Evolutionary conservation across 53 echinoderm and acorn worm species (phyloP).

Genomic region (Arbacia lixula): DNA sequence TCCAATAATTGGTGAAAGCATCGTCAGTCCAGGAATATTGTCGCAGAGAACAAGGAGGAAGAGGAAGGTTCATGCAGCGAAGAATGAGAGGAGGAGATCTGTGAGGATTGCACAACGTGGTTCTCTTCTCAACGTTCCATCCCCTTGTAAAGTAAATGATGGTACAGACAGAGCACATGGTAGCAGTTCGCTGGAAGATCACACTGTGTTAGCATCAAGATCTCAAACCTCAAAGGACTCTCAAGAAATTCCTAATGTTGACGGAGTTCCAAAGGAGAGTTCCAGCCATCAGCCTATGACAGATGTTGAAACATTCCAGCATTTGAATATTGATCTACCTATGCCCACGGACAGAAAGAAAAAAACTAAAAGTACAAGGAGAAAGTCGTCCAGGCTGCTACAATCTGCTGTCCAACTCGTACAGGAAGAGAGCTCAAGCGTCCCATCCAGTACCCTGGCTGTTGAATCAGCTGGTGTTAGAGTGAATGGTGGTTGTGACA

Average conservation of each 20-base stretch:
- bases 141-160: too few relatives aligned
- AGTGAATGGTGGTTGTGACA: too few relatives aligned
- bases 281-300: not conserved
- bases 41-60: slow-evolving; percentile 3
- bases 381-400: slow-evolving; percentile 13
- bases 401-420: too few relatives aligned
- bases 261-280: not conserved
- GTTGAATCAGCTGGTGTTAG: too few relatives aligned
- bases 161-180: too few relatives aligned
- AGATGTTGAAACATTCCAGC: not conserved
- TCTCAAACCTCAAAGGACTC: too few relatives aligned
- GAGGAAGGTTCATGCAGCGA: slow-evolving; percentile 2
- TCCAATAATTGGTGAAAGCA: not conserved
- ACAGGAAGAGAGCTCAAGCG: too few relatives aligned
- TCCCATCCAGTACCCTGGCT: too few relatives aligned
- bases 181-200: not conserved
- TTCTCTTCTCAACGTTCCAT: not conserved
- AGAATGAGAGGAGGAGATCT: slow-evolving; percentile 32
- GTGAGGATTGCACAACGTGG: slow-evolving; percentile 41
- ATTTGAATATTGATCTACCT: slow-evolving; percentile 36
- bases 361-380: slow-evolving; percentile 10
- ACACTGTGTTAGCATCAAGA: too few relatives aligned
- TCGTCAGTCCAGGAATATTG: not conserved
- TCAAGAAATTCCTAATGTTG: not conserved
- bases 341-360: slow-evolving; percentile 13